Evolutionary conservation across 2,888 invertebrate genomes (phyloP), one percentile per base, ranked within the genome.

Genomic region (Phania funesta): DNA sequence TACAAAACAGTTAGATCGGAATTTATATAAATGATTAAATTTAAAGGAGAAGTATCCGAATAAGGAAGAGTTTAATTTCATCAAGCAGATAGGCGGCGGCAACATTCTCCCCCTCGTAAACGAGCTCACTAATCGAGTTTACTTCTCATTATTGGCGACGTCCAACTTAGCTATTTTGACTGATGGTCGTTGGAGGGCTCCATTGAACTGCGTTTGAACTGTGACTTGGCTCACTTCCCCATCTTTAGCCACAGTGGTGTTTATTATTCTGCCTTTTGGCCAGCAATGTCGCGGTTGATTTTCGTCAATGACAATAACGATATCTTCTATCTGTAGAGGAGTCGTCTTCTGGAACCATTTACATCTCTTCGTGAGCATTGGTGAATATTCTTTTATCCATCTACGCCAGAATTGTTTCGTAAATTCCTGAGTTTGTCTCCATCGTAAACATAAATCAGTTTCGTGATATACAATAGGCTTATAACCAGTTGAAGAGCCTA

Each of bases 401-500:
- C 65, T 64, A 32, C 24, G 35, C 65, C 16, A 41, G 16, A 41
- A 41, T 9, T 41, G 41, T n/a, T 41, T 16, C n/a, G 41, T 16
- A 41, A 29, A 54, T 1, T 48, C 24, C 18, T 67, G 58, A 0
- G 62, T 77, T 64, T 84, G 65, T 3, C 41, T 64, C 79, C 82
- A 84, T 2, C 80, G 73, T 52, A 65, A 79, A 20, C 84, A 58
- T 6, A 82, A 52, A 24, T 84, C 82, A 0, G 22, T 44, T 8
- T 9, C 13, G 54, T 13, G 7, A 1, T 54, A 46, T 24, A n/a
- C 4, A 46, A 58, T 52, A 29, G 78, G 77, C 38, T 78, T 82
- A 35, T 80, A 80, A 2, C 83, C 78, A 16, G 41, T 64, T 52
- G 82, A 78, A 13, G 84, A 84, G 3, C 84, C 84, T 9, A 84